Evolutionary conservation across 1,140 invertebrate species (phyloP).

Genomic region (Drosophila littoralis): DNA sequence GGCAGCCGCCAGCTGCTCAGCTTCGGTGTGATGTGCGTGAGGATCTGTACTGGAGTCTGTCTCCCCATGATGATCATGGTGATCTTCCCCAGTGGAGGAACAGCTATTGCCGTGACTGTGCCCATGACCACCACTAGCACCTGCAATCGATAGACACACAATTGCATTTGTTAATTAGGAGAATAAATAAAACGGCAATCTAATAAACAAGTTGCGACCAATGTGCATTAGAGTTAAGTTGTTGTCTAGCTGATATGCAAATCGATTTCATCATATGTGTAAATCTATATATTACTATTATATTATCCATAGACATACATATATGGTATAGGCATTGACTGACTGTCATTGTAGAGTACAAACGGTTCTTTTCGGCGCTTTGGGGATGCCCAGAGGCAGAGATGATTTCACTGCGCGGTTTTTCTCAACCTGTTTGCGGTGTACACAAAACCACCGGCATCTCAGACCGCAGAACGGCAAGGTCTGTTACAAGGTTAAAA

Average conservation of each 20-base stretch:
- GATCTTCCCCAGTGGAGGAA: conserved; percentile 7
- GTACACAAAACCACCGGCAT: conserved; percentile 34
- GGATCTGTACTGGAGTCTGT: background rate
- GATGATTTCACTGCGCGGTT: conserved; percentile 44
- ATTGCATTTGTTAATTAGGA: conserved; percentile 14
- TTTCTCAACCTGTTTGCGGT: conserved; percentile 41
- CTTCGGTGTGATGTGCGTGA: conserved; percentile 48
- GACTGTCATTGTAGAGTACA: background rate
- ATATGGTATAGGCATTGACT: background rate
- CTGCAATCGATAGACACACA: conserved; percentile 33
- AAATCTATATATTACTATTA: background rate
- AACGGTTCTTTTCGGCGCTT: conserved; percentile 15
- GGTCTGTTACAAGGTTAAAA: conserved; percentile 72
- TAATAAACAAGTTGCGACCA: background rate
- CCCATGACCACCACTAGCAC: conserved; percentile 64
- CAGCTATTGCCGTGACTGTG: conserved; percentile 65
- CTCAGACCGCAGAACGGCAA: conserved; percentile 43
- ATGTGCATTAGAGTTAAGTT: background rate
- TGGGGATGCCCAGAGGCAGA: conserved; percentile 27
- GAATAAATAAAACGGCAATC: background rate
- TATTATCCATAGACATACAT: background rate
- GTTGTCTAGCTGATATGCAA: background rate
- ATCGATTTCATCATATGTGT: background rate
- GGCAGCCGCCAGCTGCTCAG: conserved; percentile 53
- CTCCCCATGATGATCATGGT: conserved; percentile 39